Base-by-base conservation (phyloP, 2,113 vertebrate species). In the Coryphaenoides rupestris region DNA sequence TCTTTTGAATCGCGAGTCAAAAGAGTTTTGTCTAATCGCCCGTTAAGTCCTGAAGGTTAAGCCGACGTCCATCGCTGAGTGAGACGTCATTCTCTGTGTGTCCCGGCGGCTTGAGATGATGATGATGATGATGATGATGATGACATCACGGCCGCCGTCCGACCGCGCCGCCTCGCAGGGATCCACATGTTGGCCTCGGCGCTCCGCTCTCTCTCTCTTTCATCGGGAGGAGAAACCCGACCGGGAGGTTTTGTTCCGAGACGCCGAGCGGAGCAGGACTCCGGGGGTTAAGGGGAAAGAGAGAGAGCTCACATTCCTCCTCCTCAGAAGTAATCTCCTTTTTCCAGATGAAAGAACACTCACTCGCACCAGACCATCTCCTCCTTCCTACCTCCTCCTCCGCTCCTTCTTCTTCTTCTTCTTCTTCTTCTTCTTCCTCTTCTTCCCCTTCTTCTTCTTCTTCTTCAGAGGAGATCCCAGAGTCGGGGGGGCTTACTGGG, bases 281-380 rank as follows among this genome's bases (percentile, higher is more conserved):
- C 80, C 66, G 73, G 62, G n/a, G 28, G 28, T 33, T 3, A 3
- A 33, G 28, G 24, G 24, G 6, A 26, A 87, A 63, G 81, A 71
- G 28, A 2, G 63, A 76, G 73, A n/a, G n/a, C n/a, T n/a, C n/a
- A n/a, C 59, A 67, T 77, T 85, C 68, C 77, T 87, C 68, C 77
- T 87, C 28, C 28, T 5, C 73, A 79, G 69, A 87, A 90, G 89
- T 91, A 90, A 90, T 91, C 89, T 90, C 88, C 87, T 86, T 75
- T 79, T 81, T 78, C 74, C 55, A 86, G 73, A 81, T 90, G 87
- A 87, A 85, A 90, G 84, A 66, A 54, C 84, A 33, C 28, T 33
- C 74, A 81, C 80, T 90, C 84, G 86, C 70, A 82, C 73, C 66
- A 81, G 87, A 87, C 88, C 85, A 87, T 91, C 92, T 86, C 79